These are phyloP conservation scores for Irena cyanogastra DNA, from an alignment of 2,113 vertebrate species.

Conservation along the genomic window DNA sequence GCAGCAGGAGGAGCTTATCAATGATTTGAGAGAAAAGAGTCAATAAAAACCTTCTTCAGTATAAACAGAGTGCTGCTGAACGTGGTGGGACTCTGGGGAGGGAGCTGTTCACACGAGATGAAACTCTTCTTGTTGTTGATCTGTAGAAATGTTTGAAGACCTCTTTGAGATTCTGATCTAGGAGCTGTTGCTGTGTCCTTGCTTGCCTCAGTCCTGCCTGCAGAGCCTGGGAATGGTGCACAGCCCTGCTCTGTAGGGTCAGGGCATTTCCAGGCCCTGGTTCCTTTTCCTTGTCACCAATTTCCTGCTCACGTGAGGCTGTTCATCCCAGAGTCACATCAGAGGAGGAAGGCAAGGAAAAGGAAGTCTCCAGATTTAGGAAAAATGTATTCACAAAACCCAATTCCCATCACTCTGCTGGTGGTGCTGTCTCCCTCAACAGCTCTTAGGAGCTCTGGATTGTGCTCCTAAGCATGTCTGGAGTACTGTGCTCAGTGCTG, in stretches of 20 bases:
- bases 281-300: background rate
- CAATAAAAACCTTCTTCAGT: constrained; percentile 1
- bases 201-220: background rate
- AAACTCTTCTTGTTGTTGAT: background rate
- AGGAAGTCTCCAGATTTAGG: background rate
- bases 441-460: background rate
- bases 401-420: background rate
- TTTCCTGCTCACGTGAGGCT: background rate
- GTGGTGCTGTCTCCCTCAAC: background rate
- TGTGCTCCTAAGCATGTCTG: background rate
- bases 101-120: constrained; percentile 25
- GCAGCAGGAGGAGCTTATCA: constrained; percentile 4
- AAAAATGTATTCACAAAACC: background rate
- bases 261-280: background rate
- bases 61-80: background rate
- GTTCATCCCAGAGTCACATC: background rate
- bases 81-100: constrained; percentile 2
- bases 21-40: constrained; percentile 39
- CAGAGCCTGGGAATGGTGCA: background rate
- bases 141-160: background rate
- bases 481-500: background rate
- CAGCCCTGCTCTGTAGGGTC: background rate
- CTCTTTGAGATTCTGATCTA: background rate
- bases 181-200: constrained; percentile 11
- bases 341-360: background rate